phyloP scores from a whole-genome alignment of 2,888 invertebrate species.

The Oscheius sp. region DNA sequence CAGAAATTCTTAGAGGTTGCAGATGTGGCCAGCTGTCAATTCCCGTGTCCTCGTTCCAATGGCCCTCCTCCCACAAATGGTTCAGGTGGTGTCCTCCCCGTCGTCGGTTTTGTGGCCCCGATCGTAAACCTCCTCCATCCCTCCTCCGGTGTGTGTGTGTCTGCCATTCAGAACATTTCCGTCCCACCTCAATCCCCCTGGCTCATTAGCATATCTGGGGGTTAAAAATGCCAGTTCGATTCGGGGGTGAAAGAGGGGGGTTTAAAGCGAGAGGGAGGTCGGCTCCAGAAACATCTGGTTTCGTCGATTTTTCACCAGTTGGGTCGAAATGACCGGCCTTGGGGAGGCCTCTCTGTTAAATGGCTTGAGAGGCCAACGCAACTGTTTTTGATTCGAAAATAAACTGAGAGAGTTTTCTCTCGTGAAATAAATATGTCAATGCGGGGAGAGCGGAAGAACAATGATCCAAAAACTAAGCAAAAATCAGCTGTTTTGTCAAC shows the following conservation, averaged over 20 bases:
- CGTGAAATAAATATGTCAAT: neutral
- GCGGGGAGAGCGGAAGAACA: neutral
- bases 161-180: slow-evolving; percentile 4
- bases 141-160: too few species aligned
- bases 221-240: neutral
- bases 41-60: neutral
- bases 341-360: neutral
- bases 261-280: neutral
- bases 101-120: neutral
- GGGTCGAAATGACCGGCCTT: neutral
- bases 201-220: slow-evolving; percentile 24
- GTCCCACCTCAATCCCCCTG: neutral
- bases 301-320: slow-evolving; percentile 20
- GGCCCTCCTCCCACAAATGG: neutral
- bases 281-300: slow-evolving; percentile 28
- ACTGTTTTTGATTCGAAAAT: neutral
- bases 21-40: too few species aligned
- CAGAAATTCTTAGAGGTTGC: too few species aligned
- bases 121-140: slow-evolving; percentile 5
- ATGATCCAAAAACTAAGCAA: too few species aligned
- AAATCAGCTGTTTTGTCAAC: too few species aligned
- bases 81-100: slow-evolving; percentile 14
- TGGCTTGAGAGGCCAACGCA: neutral
- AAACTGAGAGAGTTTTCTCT: neutral
- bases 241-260: too few species aligned